phyloP scores from a whole-genome alignment of 1,140 invertebrate genomes.

The Pollicipes pollicipes region DNA sequence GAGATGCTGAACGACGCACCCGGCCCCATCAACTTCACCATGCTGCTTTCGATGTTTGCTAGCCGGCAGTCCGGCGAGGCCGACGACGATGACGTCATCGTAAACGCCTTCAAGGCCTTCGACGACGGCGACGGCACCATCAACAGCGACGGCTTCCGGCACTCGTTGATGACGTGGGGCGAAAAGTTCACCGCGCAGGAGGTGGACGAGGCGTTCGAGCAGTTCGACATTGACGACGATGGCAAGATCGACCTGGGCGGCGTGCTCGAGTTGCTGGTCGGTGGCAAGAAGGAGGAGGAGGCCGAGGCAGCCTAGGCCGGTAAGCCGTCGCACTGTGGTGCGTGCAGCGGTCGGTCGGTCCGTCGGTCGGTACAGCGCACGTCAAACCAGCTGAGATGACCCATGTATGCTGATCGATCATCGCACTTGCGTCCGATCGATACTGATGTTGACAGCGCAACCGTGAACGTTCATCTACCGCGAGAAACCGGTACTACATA shows the following conservation, averaged over 20 bases:
- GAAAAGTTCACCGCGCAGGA: constrained; percentile 88
- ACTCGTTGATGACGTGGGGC: constrained; percentile 85
- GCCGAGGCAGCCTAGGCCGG: constrained; percentile 29
- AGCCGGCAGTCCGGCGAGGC: constrained; percentile 34
- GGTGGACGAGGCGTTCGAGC: constrained; percentile 84
- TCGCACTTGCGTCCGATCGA: too few species aligned
- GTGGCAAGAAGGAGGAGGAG: constrained; percentile 50
- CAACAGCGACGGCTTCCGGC: constrained; percentile 50
- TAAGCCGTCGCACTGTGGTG: too few species aligned
- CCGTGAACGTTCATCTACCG: too few species aligned
- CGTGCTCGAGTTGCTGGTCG: constrained; percentile 71
- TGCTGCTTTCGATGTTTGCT: constrained; percentile 78
- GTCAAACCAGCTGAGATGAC: too few species aligned
- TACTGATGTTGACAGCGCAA: too few species aligned
- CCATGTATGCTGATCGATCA: too few species aligned
- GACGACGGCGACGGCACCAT: constrained; percentile 69
- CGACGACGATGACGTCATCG: constrained; percentile 32
- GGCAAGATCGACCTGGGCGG: constrained; percentile 78
- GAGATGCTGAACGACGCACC: constrained; percentile 76
- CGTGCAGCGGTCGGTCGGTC: too few species aligned
- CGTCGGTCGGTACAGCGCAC: too few species aligned
- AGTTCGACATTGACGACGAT: constrained; percentile 82
- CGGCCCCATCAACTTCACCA: constrained; percentile 89
- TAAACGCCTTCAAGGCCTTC: constrained; percentile 84
- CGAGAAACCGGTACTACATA: too few species aligned